phyloP scores from a whole-genome alignment of 2,113 vertebrate genomes.

The Picathartes gymnocephalus region DNA sequence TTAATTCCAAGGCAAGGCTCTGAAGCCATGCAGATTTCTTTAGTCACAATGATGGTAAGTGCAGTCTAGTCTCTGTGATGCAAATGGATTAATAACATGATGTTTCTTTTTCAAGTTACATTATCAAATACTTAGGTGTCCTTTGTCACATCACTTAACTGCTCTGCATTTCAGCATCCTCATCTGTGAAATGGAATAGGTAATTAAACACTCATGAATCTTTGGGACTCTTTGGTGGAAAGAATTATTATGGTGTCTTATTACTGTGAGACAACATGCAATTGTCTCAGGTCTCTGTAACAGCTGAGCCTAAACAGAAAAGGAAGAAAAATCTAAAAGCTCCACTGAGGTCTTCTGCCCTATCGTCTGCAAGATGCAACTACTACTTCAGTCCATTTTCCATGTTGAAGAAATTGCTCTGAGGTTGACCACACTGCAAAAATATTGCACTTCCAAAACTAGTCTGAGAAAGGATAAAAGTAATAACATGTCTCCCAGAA shows the following conservation, averaged over 20 bases:
- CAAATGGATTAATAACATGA: slow-evolving; percentile 22
- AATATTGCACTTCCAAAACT: not conserved
- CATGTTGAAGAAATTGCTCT: not conserved
- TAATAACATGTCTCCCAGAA: slow-evolving; percentile 52
- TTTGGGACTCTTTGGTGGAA: slow-evolving; percentile 62
- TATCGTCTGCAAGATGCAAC: not conserved
- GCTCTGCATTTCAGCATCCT: slow-evolving; percentile 36
- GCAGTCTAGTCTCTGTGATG: not conserved
- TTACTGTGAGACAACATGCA: slow-evolving; percentile 56
- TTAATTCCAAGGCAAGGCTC: not conserved
- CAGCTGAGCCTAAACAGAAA: slow-evolving; percentile 55
- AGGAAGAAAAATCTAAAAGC: slow-evolving; percentile 26
- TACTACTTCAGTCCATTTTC: slow-evolving; percentile 1
- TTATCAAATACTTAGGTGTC: slow-evolving; percentile 43
- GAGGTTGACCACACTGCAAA: not conserved
- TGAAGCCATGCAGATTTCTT: not conserved
- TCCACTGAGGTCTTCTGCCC: not conserved
- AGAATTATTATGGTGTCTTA: slow-evolving; percentile 66
- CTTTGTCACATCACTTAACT: slow-evolving; percentile 39
- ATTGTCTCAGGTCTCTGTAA: slow-evolving; percentile 62
- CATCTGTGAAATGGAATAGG: slow-evolving; percentile 37
- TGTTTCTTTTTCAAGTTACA: slow-evolving; percentile 52
- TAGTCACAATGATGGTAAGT: not conserved
- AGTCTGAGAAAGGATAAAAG: slow-evolving; percentile 36
- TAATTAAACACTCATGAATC: slow-evolving; percentile 33